These are phyloP conservation scores for Neuroscelio doddi DNA, from an alignment of 2,888 invertebrate species.

Conservation along the genomic window DNA sequence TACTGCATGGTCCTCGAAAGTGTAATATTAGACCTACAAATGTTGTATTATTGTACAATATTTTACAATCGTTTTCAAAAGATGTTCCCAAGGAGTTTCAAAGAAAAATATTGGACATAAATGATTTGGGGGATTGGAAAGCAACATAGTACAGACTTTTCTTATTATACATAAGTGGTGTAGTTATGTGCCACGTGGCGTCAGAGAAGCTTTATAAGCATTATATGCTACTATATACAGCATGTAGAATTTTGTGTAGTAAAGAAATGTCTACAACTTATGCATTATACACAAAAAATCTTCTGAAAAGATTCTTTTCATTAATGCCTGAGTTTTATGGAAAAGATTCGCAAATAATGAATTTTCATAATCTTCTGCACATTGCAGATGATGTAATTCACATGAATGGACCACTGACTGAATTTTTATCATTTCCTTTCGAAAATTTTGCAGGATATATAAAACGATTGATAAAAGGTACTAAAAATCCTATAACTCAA, in stretches of 20 bases:
- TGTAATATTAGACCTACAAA: no score
- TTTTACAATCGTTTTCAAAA: no score
- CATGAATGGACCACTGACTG: constrained; percentile 15
- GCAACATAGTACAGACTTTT: no score
- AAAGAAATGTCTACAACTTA: constrained; percentile 20
- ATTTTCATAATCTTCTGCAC: constrained; percentile 37
- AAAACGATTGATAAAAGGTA: constrained; percentile 19
- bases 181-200: no score
- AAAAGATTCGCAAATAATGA: constrained; percentile 36
- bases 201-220: no score
- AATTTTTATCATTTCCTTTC: constrained; percentile 25
- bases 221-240: no score
- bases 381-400: constrained; percentile 27
- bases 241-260: constrained; percentile 13
- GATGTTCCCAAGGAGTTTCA: no score
- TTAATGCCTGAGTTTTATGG: constrained; percentile 22
- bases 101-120: no score
- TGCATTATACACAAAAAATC: constrained; percentile 20
- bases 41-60: no score
- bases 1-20: no score
- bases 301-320: constrained; percentile 26
- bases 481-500: constrained; percentile 24
- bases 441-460: constrained; percentile 26
- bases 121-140: no score
- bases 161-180: no score